Conservation (phyloP, 30 jellyfish, hydroid and myxozoan genomes). For the Turritopsis rubra region DNA sequence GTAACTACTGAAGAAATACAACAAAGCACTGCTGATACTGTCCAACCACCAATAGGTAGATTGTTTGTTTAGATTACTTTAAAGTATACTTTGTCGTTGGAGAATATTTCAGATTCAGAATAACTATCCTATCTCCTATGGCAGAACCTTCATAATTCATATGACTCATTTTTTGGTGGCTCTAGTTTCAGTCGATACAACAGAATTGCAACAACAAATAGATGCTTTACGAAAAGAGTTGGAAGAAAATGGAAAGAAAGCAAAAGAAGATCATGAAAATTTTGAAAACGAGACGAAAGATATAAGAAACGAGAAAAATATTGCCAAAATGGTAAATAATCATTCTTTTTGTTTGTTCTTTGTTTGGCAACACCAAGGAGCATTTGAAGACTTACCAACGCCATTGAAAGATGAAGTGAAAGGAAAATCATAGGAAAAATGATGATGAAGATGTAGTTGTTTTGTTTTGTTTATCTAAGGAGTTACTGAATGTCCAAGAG, state of each 20-base stretch:
- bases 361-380: neutral
- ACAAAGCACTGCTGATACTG: neutral
- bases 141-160: neutral
- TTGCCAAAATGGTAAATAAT: conserved; percentile 3
- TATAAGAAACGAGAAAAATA: conserved; percentile 6
- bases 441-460: too few relatives aligned
- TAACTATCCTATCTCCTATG: too few relatives aligned
- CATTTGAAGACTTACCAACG: too few relatives aligned
- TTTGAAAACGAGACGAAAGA: conserved; percentile 6
- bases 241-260: neutral
- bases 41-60: neutral
- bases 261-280: neutral
- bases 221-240: neutral
- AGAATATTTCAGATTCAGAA: too few relatives aligned
- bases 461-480: too few relatives aligned
- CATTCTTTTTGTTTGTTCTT: neutral
- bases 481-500: conserved; percentile 1
- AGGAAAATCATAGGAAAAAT: too few relatives aligned
- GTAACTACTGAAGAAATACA: neutral
- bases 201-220: neutral
- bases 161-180: neutral
- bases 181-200: neutral
- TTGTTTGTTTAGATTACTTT: neutral
- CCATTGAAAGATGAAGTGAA: too few relatives aligned
- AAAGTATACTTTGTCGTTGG: too few relatives aligned